Evolutionary conservation across 2,888 invertebrate genomes (phyloP).

Genomic region (Rhingia campestris): DNA sequence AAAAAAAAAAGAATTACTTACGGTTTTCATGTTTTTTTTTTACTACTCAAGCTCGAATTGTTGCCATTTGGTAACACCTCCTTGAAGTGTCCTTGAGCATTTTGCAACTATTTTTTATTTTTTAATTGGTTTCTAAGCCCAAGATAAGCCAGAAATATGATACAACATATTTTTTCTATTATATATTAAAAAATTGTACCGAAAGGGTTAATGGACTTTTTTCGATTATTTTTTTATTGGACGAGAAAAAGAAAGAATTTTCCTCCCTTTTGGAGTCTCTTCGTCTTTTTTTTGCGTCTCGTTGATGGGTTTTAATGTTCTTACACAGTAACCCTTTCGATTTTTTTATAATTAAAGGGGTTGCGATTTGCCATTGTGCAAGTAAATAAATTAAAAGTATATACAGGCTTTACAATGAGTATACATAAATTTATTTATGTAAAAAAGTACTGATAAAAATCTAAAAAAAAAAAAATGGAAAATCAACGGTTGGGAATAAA

Average conservation of each 20-base stretch:
- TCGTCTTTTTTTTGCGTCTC: conserved; percentile 44
- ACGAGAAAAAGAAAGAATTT: conserved; percentile 71
- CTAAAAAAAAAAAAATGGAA: conserved; percentile 26
- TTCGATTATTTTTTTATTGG: conserved; percentile 74
- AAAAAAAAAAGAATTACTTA: no score
- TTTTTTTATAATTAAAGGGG: conserved; percentile 75
- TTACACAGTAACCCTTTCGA: conserved; percentile 73
- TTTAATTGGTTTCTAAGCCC: no score
- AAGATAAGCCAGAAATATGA: no score
- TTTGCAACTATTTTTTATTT: no score
- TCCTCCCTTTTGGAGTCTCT: conserved; percentile 62
- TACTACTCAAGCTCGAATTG: no score
- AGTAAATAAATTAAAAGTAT: conserved; percentile 76
- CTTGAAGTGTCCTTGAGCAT: no score
- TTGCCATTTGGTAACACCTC: no score
- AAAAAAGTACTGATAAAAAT: conserved; percentile 44
- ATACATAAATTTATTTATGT: conserved; percentile 56
- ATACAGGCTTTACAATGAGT: conserved; percentile 64
- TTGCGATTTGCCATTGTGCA: conserved; percentile 75
- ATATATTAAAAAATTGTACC: no score
- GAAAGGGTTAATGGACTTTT: conserved; percentile 74
- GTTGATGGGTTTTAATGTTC: conserved; percentile 74
- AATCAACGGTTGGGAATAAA: conserved; percentile 28
- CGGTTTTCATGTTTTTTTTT: no score
- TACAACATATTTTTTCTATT: no score